A percentile compares a stretch with the other conserved stretches of the same genome.
Evolutionary conservation across 2,888 invertebrate species (phyloP).

Genomic region (Zhuqinia jingwanae): DNA sequence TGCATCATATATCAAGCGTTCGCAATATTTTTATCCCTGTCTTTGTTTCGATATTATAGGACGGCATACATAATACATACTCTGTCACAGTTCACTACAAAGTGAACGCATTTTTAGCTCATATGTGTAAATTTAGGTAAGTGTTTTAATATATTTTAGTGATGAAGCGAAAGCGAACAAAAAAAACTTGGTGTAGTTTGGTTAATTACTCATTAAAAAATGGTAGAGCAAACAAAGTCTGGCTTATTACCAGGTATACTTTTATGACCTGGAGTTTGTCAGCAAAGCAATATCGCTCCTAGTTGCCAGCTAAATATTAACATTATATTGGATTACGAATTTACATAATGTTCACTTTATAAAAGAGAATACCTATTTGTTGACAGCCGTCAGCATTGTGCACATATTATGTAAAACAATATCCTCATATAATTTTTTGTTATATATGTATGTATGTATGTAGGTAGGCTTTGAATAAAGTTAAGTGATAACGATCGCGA

Average conservation of each 20-base stretch:
- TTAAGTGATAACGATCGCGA: not conserved
- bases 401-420: too few species aligned
- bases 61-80: not conserved
- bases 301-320: not conserved
- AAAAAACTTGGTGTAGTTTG: constrained; percentile 7
- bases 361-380: too few species aligned
- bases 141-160: not conserved
- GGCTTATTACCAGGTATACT: not conserved
- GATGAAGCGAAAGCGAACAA: constrained; percentile 11
- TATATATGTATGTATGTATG: not conserved
- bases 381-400: too few species aligned
- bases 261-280: not conserved
- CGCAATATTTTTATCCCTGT: not conserved
- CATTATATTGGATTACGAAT: too few species aligned
- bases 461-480: not conserved
- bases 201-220: constrained; percentile 33
- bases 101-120: constrained; percentile 3
- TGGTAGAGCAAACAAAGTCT: constrained; percentile 27
- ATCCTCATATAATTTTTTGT: not conserved
- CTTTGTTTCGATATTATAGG: not conserved
- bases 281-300: not conserved
- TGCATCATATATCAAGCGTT: too few species aligned
- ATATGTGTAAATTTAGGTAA: not conserved
- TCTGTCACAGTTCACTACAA: not conserved
- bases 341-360: too few species aligned